Conservation (phyloP, 2,797 vertebrate species). For the Luscinia luscinia region DNA sequence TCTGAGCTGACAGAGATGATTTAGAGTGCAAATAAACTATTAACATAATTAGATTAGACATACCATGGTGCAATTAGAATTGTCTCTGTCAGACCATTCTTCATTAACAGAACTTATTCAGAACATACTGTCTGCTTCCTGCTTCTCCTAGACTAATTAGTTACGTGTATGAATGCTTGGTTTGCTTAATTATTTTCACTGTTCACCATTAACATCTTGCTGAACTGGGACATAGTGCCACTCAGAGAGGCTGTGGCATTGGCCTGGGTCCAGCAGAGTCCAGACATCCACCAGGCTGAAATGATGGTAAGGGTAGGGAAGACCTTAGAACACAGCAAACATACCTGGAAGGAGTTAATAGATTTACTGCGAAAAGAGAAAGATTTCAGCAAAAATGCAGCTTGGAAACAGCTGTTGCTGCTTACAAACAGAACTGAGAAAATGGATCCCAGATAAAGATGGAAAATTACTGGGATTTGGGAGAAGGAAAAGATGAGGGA, state of each 20-base stretch:
- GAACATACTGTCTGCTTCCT: constrained; percentile 23
- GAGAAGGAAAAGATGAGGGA: not conserved
- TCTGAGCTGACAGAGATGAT: constrained; percentile 37
- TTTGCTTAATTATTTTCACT: constrained; percentile 29
- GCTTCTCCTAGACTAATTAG: constrained; percentile 39
- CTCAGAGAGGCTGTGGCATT: not conserved
- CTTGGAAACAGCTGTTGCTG: not conserved
- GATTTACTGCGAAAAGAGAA: not conserved
- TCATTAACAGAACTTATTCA: constrained; percentile 44
- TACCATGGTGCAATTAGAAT: constrained; percentile 37
- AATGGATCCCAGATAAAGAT: not conserved
- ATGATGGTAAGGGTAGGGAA: not conserved
- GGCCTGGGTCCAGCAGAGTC: not conserved
- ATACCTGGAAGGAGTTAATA: not conserved
- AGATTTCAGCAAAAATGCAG: not conserved
- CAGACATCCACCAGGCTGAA: not conserved
- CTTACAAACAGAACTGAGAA: not conserved
- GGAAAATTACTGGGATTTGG: not conserved
- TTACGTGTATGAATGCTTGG: not conserved
- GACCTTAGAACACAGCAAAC: not conserved
- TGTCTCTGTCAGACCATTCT: constrained; percentile 31
- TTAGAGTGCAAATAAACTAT: constrained; percentile 56
- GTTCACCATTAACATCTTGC: constrained; percentile 19
- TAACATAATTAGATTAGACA: constrained; percentile 60
- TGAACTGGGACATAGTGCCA: not conserved